These are phyloP conservation scores for Peromyscus californicus DNA, from an alignment of 2,113 vertebrate genomes.

Conservation along the genomic window DNA sequence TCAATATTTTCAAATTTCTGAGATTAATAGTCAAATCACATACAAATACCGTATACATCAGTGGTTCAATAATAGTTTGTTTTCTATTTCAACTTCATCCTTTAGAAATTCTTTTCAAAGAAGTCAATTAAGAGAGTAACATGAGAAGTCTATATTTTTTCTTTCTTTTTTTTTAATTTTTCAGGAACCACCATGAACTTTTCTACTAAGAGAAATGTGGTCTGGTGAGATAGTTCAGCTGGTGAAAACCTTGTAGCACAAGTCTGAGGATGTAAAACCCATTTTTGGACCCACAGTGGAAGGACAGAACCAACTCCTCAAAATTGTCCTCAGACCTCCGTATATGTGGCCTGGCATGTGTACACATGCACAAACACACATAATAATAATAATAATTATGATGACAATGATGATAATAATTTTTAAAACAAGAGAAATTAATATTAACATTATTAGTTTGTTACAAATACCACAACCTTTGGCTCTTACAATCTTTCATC, in stretches of 20 bases:
- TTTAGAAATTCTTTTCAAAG: not conserved
- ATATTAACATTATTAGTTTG: not conserved
- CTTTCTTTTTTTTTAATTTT: not conserved
- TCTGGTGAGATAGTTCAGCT: no score
- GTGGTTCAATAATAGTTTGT: not conserved
- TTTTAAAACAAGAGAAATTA: not conserved
- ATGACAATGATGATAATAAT: not conserved
- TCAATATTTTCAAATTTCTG: not conserved
- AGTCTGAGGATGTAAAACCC: no score
- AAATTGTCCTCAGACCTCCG: no score
- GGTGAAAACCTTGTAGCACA: no score
- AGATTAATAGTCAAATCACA: not conserved
- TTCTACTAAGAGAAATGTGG: not conserved
- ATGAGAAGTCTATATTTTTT: not conserved
- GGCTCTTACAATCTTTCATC: not conserved
- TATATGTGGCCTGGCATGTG: not conserved
- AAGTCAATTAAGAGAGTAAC: not conserved
- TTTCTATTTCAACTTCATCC: not conserved
- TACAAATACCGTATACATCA: not conserved
- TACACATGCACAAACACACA: no score
- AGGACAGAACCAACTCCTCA: not conserved
- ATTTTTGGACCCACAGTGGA: not conserved
- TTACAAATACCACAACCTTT: not conserved
- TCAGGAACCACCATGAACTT: rapidly evolving
- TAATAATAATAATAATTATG: not conserved